phyloP scores from a whole-genome alignment of 2,888 invertebrate genomes.

The Hirtodrosophila histrioides region DNA sequence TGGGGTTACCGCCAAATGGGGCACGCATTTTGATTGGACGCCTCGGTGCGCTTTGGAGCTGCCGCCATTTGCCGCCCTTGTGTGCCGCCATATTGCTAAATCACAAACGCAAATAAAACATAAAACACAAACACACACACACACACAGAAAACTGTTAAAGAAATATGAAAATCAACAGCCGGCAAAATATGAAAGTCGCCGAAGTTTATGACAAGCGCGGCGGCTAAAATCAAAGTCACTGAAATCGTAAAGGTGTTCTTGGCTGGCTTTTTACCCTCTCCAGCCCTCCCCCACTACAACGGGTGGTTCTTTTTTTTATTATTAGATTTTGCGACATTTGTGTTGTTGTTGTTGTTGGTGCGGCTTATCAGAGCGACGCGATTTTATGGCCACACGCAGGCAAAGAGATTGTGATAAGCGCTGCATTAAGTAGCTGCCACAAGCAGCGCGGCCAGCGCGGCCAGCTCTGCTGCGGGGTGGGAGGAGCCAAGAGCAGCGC shows the following conservation, averaged over 20 bases:
- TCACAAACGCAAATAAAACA: constrained; percentile 76
- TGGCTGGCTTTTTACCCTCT: background rate
- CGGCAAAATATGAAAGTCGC: constrained; percentile 76
- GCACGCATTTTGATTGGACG: constrained; percentile 65
- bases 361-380: constrained; percentile 56
- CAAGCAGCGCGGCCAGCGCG: background rate
- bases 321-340: constrained; percentile 75
- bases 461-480: constrained; percentile 31
- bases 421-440: constrained; percentile 37
- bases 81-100: constrained; percentile 71
- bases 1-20: constrained; percentile 9
- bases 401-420: constrained; percentile 27
- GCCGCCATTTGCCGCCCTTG: constrained; percentile 58
- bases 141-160: constrained; percentile 31
- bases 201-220: constrained; percentile 73
- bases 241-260: constrained; percentile 58
- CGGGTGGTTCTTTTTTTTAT: constrained; percentile 42
- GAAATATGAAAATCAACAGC: constrained; percentile 70
- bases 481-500: constrained; percentile 57
- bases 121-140: constrained; percentile 14
- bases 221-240: constrained; percentile 77
- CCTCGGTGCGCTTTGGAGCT: constrained; percentile 47
- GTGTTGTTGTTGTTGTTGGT: constrained; percentile 22
- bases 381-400: constrained; percentile 56
- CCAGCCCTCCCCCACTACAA: background rate